These are phyloP conservation scores for Hydrozoanthus gracilis DNA, from an alignment of 92 coral and sea anemone genomes.

Conservation along the genomic window DNA sequence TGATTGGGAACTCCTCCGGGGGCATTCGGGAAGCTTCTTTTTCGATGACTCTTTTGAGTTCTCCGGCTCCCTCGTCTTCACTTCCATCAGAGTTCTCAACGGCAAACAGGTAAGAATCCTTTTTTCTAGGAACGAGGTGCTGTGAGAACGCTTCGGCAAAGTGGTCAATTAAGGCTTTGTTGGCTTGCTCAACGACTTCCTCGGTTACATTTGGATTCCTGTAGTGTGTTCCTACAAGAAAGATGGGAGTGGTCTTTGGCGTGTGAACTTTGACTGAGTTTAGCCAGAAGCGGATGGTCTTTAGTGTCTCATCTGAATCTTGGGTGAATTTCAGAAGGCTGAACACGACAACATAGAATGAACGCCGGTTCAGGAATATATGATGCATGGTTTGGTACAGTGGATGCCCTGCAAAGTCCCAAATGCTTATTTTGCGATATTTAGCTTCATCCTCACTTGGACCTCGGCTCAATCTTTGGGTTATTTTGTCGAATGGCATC, in stretches of 20 bases:
- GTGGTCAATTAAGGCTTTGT: background rate
- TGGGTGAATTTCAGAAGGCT: constrained; percentile 49
- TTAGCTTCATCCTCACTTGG: background rate
- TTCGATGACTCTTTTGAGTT: constrained; percentile 56
- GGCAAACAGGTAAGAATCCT: constrained; percentile 54
- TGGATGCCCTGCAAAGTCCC: constrained; percentile 86
- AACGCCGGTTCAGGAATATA: constrained; percentile 69
- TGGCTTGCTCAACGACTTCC: constrained; percentile 42
- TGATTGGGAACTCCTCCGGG: constrained; percentile 59
- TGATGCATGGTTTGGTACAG: constrained; percentile 81
- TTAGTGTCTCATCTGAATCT: background rate
- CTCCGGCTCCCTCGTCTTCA: constrained; percentile 48
- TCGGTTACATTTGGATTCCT: constrained; percentile 20
- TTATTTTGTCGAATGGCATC: constrained; percentile 50
- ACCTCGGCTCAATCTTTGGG: constrained; percentile 45
- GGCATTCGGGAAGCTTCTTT: constrained; percentile 51
- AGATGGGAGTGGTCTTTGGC: constrained; percentile 64
- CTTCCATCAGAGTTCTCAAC: constrained; percentile 64
- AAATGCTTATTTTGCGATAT: constrained; percentile 62
- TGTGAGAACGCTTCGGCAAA: constrained; percentile 59
- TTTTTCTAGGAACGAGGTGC: constrained; percentile 61
- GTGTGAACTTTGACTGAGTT: constrained; percentile 80
- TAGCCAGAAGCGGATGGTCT: constrained; percentile 65
- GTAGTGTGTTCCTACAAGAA: constrained; percentile 76
- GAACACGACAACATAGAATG: constrained; percentile 66